phyloP scores from a whole-genome alignment of 1,140 invertebrate genomes.

The Maconellicoccus hirsutus region DNA sequence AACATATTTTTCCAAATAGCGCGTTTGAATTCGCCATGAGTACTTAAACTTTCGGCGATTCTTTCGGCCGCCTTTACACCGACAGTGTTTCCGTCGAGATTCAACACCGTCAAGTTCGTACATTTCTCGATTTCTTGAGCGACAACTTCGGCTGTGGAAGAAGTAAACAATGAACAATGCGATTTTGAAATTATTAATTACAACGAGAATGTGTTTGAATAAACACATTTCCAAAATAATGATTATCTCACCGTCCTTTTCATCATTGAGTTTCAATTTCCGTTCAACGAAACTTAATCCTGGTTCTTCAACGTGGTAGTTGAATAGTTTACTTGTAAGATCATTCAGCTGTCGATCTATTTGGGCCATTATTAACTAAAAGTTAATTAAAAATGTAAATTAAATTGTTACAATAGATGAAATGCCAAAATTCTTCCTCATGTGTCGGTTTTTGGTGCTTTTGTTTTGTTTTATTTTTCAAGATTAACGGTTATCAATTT shows the following conservation, averaged over 20 bases:
- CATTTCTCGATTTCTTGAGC: constrained; percentile 51
- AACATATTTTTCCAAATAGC: constrained; percentile 95
- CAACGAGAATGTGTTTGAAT: background rate
- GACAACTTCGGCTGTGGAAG: constrained; percentile 49
- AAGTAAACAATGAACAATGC: too few species aligned
- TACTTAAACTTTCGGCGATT: constrained; percentile 66
- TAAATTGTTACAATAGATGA: background rate
- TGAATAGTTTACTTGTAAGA: background rate
- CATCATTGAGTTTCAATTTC: constrained; percentile 51
- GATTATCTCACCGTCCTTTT: constrained; percentile 47
- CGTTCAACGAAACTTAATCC: constrained; percentile 54
- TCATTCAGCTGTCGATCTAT: background rate
- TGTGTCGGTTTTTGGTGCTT: background rate
- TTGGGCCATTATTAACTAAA: background rate
- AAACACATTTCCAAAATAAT: constrained; percentile 10
- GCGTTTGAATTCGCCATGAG: constrained; percentile 59
- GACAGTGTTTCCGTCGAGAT: constrained; percentile 85
- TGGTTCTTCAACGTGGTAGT: constrained; percentile 25
- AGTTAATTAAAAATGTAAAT: background rate
- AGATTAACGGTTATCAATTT: constrained; percentile 4
- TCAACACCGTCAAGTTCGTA: constrained; percentile 51
- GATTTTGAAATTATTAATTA: too few species aligned
- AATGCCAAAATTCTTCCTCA: background rate
- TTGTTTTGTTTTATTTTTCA: background rate
- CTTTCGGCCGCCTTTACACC: constrained; percentile 76